A percentile compares a stretch with the other conserved stretches of the same genome.
phyloP scores from a whole-genome alignment of 1,140 invertebrate genomes.

The Chrysoperla carnea region DNA sequence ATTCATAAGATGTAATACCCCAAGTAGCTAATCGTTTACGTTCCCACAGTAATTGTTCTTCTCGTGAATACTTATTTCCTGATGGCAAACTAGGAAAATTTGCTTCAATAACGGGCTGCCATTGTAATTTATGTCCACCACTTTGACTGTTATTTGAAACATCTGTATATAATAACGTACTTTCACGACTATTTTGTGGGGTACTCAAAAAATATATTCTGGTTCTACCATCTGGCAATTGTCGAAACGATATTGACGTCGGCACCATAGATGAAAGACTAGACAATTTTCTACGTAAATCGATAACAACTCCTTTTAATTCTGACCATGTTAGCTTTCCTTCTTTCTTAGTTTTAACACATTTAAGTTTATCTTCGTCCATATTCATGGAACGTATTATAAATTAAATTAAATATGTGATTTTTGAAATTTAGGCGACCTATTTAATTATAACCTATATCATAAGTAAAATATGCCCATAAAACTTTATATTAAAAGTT shows the following conservation, averaged over 20 bases:
- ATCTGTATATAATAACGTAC: slow-evolving; percentile 72
- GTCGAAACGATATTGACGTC: slow-evolving; percentile 60
- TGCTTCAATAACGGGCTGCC: slow-evolving; percentile 53
- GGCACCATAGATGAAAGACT: slow-evolving; percentile 60
- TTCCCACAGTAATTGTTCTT: slow-evolving; percentile 82
- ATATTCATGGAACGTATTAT: background rate
- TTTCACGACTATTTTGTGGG: slow-evolving; percentile 69
- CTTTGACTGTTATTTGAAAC: slow-evolving; percentile 37
- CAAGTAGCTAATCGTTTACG: slow-evolving; percentile 75
- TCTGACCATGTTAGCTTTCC: slow-evolving; percentile 51
- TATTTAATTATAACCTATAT: no score
- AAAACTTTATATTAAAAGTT: no score
- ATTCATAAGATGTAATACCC: slow-evolving; percentile 88
- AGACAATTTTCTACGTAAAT: slow-evolving; percentile 59
- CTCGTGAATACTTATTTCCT: slow-evolving; percentile 45
- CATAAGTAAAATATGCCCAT: no score
- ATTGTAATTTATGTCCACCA: slow-evolving; percentile 30
- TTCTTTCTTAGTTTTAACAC: slow-evolving; percentile 1
- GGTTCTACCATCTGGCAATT: slow-evolving; percentile 51
- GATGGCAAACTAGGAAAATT: slow-evolving; percentile 41
- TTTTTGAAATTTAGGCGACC: no score
- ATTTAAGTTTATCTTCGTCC: background rate
- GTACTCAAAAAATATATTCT: slow-evolving; percentile 82
- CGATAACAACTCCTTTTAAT: slow-evolving; percentile 59
- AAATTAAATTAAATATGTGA: background rate